Evolutionary conservation across 2,797 vertebrate genomes (phyloP).

Genomic region (Smutsia temminckii): DNA sequence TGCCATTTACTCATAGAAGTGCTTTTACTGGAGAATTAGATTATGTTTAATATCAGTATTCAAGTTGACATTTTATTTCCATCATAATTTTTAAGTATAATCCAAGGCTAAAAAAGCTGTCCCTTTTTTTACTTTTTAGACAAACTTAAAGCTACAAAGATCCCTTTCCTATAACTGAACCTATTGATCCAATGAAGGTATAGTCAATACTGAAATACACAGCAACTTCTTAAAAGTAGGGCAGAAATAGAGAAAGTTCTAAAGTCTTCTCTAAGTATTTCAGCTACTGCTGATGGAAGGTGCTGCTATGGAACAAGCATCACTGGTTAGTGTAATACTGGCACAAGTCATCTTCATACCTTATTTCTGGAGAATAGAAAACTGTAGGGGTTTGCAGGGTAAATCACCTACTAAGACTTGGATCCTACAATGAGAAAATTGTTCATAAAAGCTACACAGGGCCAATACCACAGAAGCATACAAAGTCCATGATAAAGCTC

Average conservation of each 20-base stretch:
- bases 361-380: neutral
- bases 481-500: neutral
- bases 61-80: neutral
- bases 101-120: neutral
- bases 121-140: neutral
- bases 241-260: neutral
- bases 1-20: neutral
- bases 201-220: neutral
- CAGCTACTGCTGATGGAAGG: neutral
- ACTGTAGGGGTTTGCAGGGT: neutral
- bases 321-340: neutral
- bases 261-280: neutral
- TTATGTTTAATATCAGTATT: neutral
- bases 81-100: slow-evolving; percentile 23
- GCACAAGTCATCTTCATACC: too few relatives aligned
- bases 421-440: neutral
- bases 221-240: slow-evolving; percentile 15
- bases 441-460: neutral
- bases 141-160: neutral
- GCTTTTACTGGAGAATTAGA: neutral
- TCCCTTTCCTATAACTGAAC: neutral
- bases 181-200: neutral
- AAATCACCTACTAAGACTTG: neutral
- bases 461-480: neutral
- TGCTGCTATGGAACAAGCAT: neutral